Evolutionary conservation across 2,888 invertebrate species (phyloP).

Genomic region (Cataglyphis albicans): DNA sequence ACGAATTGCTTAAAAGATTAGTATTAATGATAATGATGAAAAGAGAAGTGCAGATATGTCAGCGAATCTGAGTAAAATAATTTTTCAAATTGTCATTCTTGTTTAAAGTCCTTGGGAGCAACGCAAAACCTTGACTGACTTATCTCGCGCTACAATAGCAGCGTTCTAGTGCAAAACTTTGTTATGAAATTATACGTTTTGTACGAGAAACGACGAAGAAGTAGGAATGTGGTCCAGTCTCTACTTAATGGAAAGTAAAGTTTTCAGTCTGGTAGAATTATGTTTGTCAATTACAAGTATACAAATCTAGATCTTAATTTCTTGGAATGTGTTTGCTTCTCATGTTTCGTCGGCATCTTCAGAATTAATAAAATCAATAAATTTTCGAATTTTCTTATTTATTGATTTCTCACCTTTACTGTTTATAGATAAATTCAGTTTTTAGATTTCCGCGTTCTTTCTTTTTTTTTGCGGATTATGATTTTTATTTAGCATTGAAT

Average conservation of each 20-base stretch:
- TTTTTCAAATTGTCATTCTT: not conserved
- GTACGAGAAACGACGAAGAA: not conserved
- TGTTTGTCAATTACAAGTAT: not conserved
- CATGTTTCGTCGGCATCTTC: not conserved
- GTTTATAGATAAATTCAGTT: not conserved
- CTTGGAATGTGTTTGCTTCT: not conserved
- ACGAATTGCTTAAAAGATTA: not conserved
- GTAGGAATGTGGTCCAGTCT: not conserved
- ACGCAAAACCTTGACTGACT: conserved; percentile 5
- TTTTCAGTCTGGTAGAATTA: not conserved
- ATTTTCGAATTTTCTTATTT: not conserved
- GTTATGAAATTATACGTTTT: conserved; percentile 29
- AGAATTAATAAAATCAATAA: not conserved
- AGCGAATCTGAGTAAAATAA: not conserved
- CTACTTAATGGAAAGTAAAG: conserved; percentile 11
- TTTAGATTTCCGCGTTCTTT: not conserved
- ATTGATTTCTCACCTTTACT: not conserved
- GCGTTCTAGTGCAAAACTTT: conserved; percentile 58
- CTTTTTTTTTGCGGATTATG: not conserved
- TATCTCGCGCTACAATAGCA: conserved; percentile 47
- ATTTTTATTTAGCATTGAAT: not conserved
- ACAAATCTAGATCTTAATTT: conserved; percentile 50
- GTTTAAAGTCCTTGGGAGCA: conserved; percentile 4
- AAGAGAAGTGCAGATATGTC: not conserved
- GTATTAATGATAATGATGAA: not conserved